Evolutionary conservation across 2,888 invertebrate species (phyloP).

Genomic region (Lasius platythorax): DNA sequence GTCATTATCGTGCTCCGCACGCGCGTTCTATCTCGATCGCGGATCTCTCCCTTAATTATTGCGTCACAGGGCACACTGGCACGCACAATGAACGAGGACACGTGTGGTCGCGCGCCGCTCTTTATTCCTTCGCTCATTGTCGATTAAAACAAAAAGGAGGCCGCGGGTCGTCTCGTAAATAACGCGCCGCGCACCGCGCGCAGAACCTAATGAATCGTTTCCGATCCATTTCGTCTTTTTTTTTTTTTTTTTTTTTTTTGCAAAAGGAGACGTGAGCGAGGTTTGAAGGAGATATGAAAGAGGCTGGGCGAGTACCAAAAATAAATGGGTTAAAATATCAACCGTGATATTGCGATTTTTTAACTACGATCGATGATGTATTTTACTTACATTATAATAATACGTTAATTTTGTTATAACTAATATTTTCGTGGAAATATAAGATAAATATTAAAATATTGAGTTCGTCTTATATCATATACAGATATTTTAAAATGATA

Average conservation of each 20-base stretch:
- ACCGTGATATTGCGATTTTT: background rate
- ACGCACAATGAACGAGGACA: constrained; percentile 72
- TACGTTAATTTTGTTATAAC: background rate
- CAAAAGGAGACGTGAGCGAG: constrained; percentile 2
- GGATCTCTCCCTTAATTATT: constrained; percentile 80
- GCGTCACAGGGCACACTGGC: constrained; percentile 76
- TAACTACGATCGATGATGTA: background rate
- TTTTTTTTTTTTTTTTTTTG: background rate
- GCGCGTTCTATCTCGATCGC: constrained; percentile 57
- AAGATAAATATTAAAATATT: background rate
- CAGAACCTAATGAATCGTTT: constrained; percentile 68
- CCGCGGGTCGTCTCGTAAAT: constrained; percentile 71
- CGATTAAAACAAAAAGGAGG: constrained; percentile 78
- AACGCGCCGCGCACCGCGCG: constrained; percentile 44
- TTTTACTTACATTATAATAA: background rate
- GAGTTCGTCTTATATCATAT: background rate
- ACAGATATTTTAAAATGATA: background rate
- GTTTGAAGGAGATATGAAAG: background rate
- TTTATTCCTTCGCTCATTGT: constrained; percentile 75
- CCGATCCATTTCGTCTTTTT: constrained; percentile 21
- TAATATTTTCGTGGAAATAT: background rate
- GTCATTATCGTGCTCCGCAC: constrained; percentile 60
- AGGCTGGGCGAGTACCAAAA: background rate
- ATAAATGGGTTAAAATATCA: background rate
- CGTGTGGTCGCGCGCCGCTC: constrained; percentile 78